These are phyloP conservation scores for Pyrrhia umbra DNA, from an alignment of 2,888 invertebrate genomes.

Conservation along the genomic window DNA sequence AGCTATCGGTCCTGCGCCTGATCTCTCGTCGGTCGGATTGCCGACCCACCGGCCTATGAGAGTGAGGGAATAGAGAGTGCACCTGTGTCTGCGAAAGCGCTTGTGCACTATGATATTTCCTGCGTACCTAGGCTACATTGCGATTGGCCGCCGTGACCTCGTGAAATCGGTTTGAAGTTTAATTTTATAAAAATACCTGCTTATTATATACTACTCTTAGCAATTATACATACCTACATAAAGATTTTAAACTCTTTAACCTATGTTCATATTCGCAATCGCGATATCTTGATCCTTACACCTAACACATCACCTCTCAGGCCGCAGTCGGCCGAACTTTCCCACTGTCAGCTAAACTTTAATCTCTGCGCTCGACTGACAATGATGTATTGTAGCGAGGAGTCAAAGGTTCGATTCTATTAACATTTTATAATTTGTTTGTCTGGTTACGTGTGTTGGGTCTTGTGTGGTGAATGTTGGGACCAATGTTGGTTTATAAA, in stretches of 20 bases:
- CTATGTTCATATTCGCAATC: conserved; percentile 10
- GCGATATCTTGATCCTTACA: conserved; percentile 3
- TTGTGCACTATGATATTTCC: no score
- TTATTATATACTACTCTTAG: no score
- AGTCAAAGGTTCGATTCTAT: conserved; percentile 86
- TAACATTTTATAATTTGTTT: conserved; percentile 86
- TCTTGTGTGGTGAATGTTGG: conserved; percentile 40
- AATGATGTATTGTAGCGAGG: conserved; percentile 84
- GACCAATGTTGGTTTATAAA: conserved; percentile 27
- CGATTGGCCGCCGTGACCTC: no score
- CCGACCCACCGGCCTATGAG: no score
- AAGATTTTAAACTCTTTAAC: neutral
- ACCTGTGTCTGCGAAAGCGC: no score
- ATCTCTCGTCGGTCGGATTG: no score
- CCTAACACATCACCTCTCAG: conserved; percentile 29
- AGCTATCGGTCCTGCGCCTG: no score
- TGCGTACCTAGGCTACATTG: no score
- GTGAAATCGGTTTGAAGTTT: no score
- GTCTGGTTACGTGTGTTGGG: conserved; percentile 61
- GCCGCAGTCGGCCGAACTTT: conserved; percentile 49
- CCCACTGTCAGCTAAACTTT: conserved; percentile 55
- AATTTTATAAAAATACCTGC: no score
- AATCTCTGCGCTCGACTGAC: conserved; percentile 69
- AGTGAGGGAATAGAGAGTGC: no score
- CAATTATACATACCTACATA: no score